Evolutionary conservation across 2,113 vertebrate species (phyloP), one percentile per base, ranked within the genome.

Genomic region (Choloepus hoffmanni): DNA sequence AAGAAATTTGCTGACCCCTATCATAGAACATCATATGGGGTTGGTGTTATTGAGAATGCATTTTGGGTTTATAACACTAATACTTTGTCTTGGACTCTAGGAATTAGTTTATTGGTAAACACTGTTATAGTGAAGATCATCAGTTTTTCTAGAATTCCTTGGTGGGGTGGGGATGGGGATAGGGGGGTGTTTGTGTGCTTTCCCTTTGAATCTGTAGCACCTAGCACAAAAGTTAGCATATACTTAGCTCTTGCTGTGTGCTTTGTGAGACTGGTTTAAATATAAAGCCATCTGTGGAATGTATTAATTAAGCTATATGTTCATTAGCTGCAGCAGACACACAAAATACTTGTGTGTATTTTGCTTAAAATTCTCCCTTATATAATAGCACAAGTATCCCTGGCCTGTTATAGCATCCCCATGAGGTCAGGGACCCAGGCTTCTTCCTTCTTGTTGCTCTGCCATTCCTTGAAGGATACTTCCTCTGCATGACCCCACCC

Each of bases 331-430:
- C 50, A 86, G 85, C 5, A 63, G 67, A 43, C 40, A 83, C 78
- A 33, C 23, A 40, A 36, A 87, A 62, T 68, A 63, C 28, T 36
- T 45, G 10, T 45, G 21, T 36, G 74, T 60, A 90, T 9, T 28
- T n/a, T 45, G 19, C 81, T 90, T 86, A 72, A 85, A 85, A 79
- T 91, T 74, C 60, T 93, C 62, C 18, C 28, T 81, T 30, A 9
- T 21, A 3, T 62, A 83, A 92, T 50, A 95, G 40, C 30, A 30
- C 63, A n/a, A 78, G 48, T 18, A 70, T 5, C 36, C n/a, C 60
- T 28, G 21, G 78, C 26, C 40, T 88, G 16, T 85, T 74, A 33
- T 0, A 1, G 70, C 40, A 60, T n/a, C 24, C 58, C 65, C 48
- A 15, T 3, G 9, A 74, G 10, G 12, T 74, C 82, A 68, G 19